Evolutionary conservation across 2,888 invertebrate species (phyloP), one percentile per base, ranked within the genome.

Genomic region (Drosophila colorata): DNA sequence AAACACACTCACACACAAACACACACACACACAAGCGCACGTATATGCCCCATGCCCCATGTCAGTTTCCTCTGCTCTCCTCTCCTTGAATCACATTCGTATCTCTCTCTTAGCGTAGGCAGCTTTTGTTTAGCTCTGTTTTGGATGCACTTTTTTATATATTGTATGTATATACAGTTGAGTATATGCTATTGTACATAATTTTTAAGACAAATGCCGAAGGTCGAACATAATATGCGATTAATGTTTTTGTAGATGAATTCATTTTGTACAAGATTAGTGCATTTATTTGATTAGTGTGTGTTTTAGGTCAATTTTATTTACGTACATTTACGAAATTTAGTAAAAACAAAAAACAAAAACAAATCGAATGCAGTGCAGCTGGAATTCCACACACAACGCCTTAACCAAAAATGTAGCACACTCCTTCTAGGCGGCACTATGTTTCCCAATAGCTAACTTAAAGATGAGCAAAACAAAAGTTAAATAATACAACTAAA

Each of bases 101-200:
- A 38, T 33, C 33, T 43, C 46, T 43, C 46, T 44, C 14, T 69
- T 40, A 67, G 77, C 77, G 83, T 76, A 74, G 80, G 80, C 80
- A 77, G 85, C 87, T 87, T 81, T 82, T 66, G 56, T 74, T 87
- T 79, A 79, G 87, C 67, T 87, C 79, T 77, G 82, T 79, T 79
- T 87, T 73, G 78, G 72, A 87, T 78, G 84, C 81, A 82, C 85
- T 81, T 85, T 83, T 76, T 71, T 61, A 51, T 38, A 69, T 53
- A 64, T 48, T 47, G 25, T 47, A 43, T 37, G 49, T 57, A 48
- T 35, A 47, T 64, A 64, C 55, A 23, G n/a, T 55, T 13, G 48
- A 5, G 33, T 60, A 72, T 49, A 55, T 58, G 61, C 49, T 69
- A 61, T 68, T 75, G 74, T 75, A 75, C 55, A 75, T 75, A 77